Evolutionary conservation across 2,113 vertebrate genomes (phyloP).

Genomic region (Orycteropus afer): DNA sequence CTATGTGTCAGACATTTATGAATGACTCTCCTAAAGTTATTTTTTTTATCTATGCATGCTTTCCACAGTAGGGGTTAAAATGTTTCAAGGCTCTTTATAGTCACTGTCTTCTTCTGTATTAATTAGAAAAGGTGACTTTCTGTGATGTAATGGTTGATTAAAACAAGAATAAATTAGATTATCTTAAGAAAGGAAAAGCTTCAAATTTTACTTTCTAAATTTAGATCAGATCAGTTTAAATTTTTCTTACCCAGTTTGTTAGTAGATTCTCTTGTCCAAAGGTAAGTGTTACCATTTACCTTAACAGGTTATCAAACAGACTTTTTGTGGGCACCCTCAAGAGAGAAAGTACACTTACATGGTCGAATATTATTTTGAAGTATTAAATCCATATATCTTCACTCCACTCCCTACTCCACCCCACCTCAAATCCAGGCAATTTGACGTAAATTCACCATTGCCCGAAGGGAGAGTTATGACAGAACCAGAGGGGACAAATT

Average conservation of each 20-base stretch:
- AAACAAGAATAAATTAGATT: constrained; percentile 29
- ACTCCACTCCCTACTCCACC: not conserved
- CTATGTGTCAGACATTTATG: not conserved
- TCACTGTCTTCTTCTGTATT: constrained; percentile 2
- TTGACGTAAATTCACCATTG: not conserved
- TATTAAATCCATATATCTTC: not conserved
- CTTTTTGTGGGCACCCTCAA: too few species aligned
- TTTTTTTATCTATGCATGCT: not conserved
- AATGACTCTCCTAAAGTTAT: not conserved
- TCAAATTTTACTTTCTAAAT: constrained; percentile 51
- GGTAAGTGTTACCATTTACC: constrained; percentile 39
- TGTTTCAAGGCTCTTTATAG: not conserved
- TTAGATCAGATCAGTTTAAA: constrained; percentile 13
- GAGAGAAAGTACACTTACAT: not conserved
- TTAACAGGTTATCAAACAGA: constrained; percentile 29
- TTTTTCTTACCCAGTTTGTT: constrained; percentile 27
- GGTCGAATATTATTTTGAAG: not conserved
- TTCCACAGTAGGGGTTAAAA: constrained; percentile 17
- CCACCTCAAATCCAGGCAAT: not conserved
- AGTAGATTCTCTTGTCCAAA: constrained; percentile 25
- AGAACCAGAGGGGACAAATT: not conserved
- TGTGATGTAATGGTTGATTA: constrained; percentile 20
- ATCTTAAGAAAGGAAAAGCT: constrained; percentile 36
- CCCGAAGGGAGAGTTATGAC: not conserved
- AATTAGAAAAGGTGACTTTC: constrained; percentile 56